These are phyloP conservation scores for Lasioglossum figueresi DNA, from an alignment of 2,888 invertebrate genomes.

Conservation along the genomic window DNA sequence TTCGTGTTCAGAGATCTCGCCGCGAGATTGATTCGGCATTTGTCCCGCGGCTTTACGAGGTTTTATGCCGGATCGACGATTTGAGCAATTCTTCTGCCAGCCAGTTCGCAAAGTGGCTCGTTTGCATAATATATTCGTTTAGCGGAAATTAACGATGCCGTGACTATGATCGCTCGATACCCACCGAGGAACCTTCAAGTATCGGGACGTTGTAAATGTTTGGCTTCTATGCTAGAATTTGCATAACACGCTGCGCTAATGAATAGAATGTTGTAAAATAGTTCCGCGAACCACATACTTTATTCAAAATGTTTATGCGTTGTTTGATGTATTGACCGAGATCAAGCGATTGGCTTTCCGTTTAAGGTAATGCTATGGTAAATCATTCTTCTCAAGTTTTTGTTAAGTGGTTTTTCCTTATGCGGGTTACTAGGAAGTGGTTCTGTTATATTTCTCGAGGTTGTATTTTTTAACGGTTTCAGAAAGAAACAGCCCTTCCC, in stretches of 20 bases:
- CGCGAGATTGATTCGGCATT: slow-evolving; percentile 16
- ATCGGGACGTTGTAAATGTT: not conserved
- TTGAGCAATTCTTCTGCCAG: slow-evolving; percentile 4
- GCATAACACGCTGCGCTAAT: not conserved
- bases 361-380: not conserved
- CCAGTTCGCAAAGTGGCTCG: slow-evolving; percentile 3
- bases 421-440: not conserved
- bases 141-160: not conserved
- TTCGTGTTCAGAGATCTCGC: slow-evolving; percentile 11
- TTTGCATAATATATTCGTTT: slow-evolving; percentile 16
- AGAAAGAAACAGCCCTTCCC: not conserved
- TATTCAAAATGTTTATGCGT: not conserved
- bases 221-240: not conserved
- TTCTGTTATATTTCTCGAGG: not conserved
- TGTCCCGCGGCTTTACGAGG: not conserved
- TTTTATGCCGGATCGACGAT: slow-evolving; percentile 10
- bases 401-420: not conserved
- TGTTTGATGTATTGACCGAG: not conserved
- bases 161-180: slow-evolving; percentile 7
- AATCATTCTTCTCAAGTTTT: not conserved
- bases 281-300: not conserved
- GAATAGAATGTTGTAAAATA: not conserved
- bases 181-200: not conserved
- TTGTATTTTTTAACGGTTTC: not conserved
- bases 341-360: not conserved